Evolutionary conservation across 2,888 invertebrate species (phyloP), one percentile per base, ranked within the genome.

Genomic region (Platycnemis pennipes): DNA sequence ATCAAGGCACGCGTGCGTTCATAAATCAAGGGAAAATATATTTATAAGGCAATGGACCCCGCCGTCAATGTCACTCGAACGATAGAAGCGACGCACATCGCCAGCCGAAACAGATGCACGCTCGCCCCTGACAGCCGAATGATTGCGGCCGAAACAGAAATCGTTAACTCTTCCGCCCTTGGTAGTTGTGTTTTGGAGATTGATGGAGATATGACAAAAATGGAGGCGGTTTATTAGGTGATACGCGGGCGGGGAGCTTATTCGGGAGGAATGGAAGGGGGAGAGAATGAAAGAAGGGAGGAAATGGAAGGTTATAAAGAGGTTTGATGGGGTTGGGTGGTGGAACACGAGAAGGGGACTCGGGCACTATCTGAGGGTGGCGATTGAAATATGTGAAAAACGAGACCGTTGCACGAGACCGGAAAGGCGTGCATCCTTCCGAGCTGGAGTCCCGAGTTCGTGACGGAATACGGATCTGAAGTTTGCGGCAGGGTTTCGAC

Each of bases 321-420:
- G 77, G 63, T 63, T 5, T 69, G 69, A 31, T 2, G 31, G 69
- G 8, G 31, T 69, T 69, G 69, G 31, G 69, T 69, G 69, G 31
- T 69, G 31, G n/a, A n/a, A n/a, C n/a, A n/a, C n/a, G n/a, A n/a
- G n/a, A n/a, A n/a, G n/a, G n/a, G n/a, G n/a, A n/a, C n/a, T n/a
- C n/a, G n/a, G n/a, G n/a, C n/a, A n/a, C n/a, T n/a, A n/a, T n/a
- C n/a, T n/a, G 86, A 44, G 5, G 86, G 2, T 0, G 5, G 91
- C 69, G 42, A 91, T 91, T 91, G 63, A 91, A 91, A 91, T 44
- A 63, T 44, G 63, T 91, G 49, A 91, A 91, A 63, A 91, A 91
- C 13, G 91, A 63, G 44, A n/a, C n/a, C 42, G 37, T 53, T 63
- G 31, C 45, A 45, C 45, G 44, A 87, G 45, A 37, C 37, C 63